Percentiles rank a stretch among this genome's conserved stretches.
phyloP scores from a whole-genome alignment of 2,888 invertebrate genomes.

The Drosophila austrosaltans region DNA sequence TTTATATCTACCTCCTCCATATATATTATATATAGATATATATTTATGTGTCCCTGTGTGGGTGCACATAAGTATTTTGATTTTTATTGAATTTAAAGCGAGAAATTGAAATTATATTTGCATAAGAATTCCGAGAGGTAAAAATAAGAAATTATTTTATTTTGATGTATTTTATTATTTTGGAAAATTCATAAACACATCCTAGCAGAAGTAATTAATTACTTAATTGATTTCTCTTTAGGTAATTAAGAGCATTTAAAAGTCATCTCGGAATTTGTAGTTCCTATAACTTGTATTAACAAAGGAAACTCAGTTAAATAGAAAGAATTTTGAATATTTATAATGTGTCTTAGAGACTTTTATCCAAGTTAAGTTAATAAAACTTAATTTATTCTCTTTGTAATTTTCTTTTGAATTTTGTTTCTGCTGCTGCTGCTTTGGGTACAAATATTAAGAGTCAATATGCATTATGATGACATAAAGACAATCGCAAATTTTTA shows the following conservation, averaged over 20 bases:
- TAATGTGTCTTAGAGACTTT: too few species aligned
- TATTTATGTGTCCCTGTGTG: not conserved
- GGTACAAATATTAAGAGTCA: conserved; percentile 40
- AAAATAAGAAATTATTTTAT: conserved; percentile 22
- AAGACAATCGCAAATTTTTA: conserved; percentile 25
- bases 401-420: conserved; percentile 10
- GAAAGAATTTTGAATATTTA: too few species aligned
- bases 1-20: conserved; percentile 11
- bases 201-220: not conserved
- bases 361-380: conserved; percentile 5
- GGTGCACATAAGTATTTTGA: not conserved
- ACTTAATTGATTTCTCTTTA: not conserved
- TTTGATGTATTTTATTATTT: conserved; percentile 5
- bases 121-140: conserved; percentile 14
- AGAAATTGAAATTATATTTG: conserved; percentile 34
- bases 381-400: conserved; percentile 16
- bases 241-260: not conserved
- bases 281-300: too few species aligned
- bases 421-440: not conserved
- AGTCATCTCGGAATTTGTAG: too few species aligned
- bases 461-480: conserved; percentile 36
- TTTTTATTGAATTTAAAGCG: conserved; percentile 29
- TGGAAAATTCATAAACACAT: not conserved
- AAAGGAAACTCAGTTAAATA: too few species aligned
- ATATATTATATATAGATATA: not conserved